phyloP scores from a whole-genome alignment of 1,140 invertebrate species.

The Drosophila orena region DNA sequence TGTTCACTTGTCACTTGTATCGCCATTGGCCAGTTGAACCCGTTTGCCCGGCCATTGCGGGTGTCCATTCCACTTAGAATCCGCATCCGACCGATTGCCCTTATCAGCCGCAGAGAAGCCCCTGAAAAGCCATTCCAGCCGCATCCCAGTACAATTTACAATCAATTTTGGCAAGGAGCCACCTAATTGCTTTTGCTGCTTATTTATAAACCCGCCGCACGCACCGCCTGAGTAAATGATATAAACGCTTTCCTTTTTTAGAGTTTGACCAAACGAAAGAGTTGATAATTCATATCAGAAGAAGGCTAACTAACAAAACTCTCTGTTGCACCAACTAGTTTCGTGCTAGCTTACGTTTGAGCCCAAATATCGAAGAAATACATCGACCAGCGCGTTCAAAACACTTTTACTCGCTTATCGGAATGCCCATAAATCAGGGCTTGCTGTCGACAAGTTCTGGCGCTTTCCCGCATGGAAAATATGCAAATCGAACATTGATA shows the following conservation, averaged over 20 bases:
- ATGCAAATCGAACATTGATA: conserved; percentile 68
- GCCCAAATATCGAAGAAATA: conserved; percentile 4
- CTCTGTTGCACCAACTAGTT: neutral
- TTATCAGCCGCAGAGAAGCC: conserved; percentile 51
- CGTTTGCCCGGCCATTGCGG: conserved; percentile 58
- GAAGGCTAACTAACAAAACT: conserved; percentile 22
- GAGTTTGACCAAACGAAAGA: neutral
- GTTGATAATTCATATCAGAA: conserved; percentile 10
- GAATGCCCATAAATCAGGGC: conserved; percentile 66
- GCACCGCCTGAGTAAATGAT: conserved; percentile 20
- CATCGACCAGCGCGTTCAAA: conserved; percentile 19
- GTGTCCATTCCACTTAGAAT: conserved; percentile 64
- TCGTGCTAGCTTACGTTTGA: conserved; percentile 22
- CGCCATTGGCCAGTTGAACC: conserved; percentile 48
- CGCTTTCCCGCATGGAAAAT: conserved; percentile 57
- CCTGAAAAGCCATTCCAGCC: conserved; percentile 11
- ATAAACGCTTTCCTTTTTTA: conserved; percentile 26
- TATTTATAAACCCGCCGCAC: conserved; percentile 42
- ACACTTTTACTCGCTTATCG: conserved; percentile 77
- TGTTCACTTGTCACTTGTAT: conserved; percentile 78
- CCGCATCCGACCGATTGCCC: conserved; percentile 53
- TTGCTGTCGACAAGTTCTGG: conserved; percentile 38
- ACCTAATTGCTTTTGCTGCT: conserved; percentile 51
- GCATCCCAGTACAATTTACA: conserved; percentile 50
- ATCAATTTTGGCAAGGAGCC: conserved; percentile 57